Conservation (phyloP, 2,113 vertebrate genomes). For the Crotalus horridus region DNA sequence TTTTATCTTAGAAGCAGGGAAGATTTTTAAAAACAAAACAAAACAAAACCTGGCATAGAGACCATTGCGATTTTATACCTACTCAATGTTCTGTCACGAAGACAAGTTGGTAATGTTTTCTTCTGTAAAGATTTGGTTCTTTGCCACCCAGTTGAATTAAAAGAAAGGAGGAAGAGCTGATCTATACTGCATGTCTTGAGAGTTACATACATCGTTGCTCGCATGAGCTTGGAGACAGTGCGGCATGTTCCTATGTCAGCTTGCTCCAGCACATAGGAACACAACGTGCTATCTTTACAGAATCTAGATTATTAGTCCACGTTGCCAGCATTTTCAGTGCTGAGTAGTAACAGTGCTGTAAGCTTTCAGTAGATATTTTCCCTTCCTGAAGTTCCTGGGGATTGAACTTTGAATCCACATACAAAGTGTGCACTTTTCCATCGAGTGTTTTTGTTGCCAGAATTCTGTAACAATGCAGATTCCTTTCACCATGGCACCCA, state of each 20-base stretch:
- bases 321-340: neutral
- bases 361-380: neutral
- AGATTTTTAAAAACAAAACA: constrained; percentile 50
- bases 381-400: neutral
- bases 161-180: constrained; percentile 33
- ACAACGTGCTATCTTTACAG: neutral
- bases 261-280: constrained; percentile 33
- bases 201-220: constrained; percentile 60
- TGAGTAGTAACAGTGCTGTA: neutral
- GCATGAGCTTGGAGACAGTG: constrained; percentile 50
- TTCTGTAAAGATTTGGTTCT: constrained; percentile 64
- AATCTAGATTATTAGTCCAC: neutral
- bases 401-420: neutral
- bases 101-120: constrained; percentile 74
- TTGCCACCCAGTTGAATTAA: constrained; percentile 64
- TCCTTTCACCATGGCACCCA: neutral
- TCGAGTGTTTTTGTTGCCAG: neutral
- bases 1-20: constrained; percentile 63
- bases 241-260: neutral
- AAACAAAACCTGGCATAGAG: constrained; percentile 61
- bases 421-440: neutral
- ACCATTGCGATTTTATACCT: constrained; percentile 71
- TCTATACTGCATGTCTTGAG: constrained; percentile 46
- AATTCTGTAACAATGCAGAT: neutral
- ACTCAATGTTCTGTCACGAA: constrained; percentile 74